These are phyloP conservation scores for Erebia palarica DNA, from an alignment of 2,888 invertebrate species.

Conservation along the genomic window DNA sequence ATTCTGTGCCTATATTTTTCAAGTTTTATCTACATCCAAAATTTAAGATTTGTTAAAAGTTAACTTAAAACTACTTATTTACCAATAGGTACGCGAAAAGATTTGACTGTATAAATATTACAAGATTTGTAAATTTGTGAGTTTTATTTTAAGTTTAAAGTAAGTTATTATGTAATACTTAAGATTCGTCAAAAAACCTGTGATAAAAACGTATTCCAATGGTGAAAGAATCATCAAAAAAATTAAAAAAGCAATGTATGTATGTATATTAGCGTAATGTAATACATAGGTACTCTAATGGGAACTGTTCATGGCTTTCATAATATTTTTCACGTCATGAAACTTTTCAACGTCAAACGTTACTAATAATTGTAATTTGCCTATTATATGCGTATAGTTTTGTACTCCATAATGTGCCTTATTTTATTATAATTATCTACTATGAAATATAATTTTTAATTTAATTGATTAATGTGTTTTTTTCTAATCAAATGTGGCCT, in stretches of 20 bases:
- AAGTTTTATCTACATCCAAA: too few species aligned
- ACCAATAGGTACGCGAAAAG: too few species aligned
- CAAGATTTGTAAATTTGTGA: background rate
- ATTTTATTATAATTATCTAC: background rate
- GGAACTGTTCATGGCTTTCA: background rate
- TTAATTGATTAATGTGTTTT: background rate
- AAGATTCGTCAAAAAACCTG: conserved; percentile 42
- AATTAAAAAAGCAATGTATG: background rate
- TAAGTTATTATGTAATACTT: background rate
- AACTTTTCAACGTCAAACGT: background rate
- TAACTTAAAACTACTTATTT: too few species aligned
- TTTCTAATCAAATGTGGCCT: background rate
- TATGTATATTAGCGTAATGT: background rate
- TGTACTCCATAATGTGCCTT: background rate
- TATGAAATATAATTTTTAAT: background rate
- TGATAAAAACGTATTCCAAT: conserved; percentile 35
- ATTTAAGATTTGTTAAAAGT: too few species aligned
- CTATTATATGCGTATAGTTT: background rate
- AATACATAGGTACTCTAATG: background rate
- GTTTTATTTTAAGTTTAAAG: background rate
- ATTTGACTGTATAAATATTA: too few species aligned
- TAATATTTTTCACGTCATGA: background rate
- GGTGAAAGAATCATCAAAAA: background rate
- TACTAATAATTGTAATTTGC: background rate
- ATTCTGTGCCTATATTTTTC: too few species aligned